Conservation (phyloP, 2,888 invertebrate genomes). For the Halictus quadricinctus region DNA sequence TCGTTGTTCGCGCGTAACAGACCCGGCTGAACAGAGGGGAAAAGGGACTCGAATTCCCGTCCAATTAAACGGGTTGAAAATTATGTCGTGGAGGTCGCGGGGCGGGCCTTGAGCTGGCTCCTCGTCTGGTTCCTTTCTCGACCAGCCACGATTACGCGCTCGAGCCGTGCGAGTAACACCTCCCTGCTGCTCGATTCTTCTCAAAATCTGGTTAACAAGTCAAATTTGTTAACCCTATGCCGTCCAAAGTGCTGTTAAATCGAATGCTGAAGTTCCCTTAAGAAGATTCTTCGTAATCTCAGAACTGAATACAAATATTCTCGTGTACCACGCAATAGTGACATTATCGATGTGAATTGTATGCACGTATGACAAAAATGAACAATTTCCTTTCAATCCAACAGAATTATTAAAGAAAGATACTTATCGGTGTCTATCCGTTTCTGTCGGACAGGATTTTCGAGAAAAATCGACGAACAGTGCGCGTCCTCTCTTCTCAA, state of each 20-base stretch:
- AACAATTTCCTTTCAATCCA: no score
- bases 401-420: neutral
- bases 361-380: no score
- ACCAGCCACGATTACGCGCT: constrained; percentile 38
- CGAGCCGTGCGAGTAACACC: neutral
- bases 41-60: constrained; percentile 33
- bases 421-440: neutral
- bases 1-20: constrained; percentile 15
- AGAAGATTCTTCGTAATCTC: no score
- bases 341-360: no score
- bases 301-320: no score
- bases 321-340: no score
- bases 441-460: neutral
- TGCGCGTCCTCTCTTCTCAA: constrained; percentile 26
- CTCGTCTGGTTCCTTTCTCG: constrained; percentile 35
- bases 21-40: neutral
- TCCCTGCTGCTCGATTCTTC: neutral
- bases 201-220: neutral
- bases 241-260: no score
- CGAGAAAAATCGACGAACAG: constrained; percentile 31
- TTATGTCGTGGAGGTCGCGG: constrained; percentile 49
- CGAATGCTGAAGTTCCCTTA: no score
- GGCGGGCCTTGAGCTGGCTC: constrained; percentile 30
- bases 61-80: constrained; percentile 52
- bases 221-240: no score